Evolutionary conservation across 2,797 vertebrate genomes (phyloP).

Genomic region (Sebastes iracundus): DNA sequence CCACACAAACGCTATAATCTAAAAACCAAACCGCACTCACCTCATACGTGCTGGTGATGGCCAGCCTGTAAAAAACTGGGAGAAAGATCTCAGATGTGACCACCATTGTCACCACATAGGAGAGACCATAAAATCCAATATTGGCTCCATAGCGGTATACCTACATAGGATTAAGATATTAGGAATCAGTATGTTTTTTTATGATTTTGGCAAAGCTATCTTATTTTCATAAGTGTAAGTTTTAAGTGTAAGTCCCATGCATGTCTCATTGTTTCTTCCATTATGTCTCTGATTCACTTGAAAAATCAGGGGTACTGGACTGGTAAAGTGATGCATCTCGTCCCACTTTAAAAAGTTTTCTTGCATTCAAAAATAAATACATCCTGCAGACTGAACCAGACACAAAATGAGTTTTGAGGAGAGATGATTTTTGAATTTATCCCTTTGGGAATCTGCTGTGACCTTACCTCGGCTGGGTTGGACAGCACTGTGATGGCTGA

Average conservation of each 20-base stretch:
- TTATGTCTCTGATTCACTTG: neutral
- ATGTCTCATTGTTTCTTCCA: neutral
- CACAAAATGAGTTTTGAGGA: neutral
- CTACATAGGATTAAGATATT: slow-evolving; percentile 19
- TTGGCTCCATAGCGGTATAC: slow-evolving; percentile 89
- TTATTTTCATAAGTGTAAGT: neutral
- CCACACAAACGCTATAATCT: neutral
- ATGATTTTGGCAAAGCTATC: too few relatives aligned
- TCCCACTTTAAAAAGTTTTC: neutral
- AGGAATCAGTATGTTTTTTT: neutral
- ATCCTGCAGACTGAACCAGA: neutral
- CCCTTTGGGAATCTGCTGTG: neutral
- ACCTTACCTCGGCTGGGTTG: slow-evolving; percentile 86
- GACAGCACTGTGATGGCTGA: slow-evolving; percentile 94
- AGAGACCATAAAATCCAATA: slow-evolving; percentile 82
- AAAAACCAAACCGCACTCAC: slow-evolving; percentile 69
- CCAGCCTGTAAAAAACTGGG: slow-evolving; percentile 93
- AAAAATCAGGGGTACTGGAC: neutral
- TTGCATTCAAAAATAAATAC: neutral
- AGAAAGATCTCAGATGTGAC: slow-evolving; percentile 92
- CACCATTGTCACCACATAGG: slow-evolving; percentile 84
- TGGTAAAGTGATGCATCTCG: neutral
- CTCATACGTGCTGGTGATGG: slow-evolving; percentile 94
- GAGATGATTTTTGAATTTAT: neutral
- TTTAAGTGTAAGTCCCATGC: neutral